These are phyloP conservation scores for Lophotriccus pileatus DNA, from an alignment of 2,797 vertebrate genomes.

Conservation along the genomic window DNA sequence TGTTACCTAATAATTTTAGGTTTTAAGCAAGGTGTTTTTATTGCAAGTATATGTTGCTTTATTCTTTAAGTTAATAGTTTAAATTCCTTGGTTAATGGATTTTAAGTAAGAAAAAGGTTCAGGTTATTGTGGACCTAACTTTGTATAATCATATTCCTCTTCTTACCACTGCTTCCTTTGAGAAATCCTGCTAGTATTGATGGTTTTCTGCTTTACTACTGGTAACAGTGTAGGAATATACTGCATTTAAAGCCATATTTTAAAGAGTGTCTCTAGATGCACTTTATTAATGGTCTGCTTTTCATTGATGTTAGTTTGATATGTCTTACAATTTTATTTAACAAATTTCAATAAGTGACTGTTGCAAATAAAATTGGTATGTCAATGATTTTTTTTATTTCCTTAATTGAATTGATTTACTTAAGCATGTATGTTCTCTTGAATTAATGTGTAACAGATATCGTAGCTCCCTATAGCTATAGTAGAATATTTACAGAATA, in stretches of 20 bases:
- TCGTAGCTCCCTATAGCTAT: constrained; percentile 66
- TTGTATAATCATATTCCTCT: neutral
- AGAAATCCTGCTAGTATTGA: neutral
- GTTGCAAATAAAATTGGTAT: neutral
- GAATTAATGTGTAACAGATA: constrained; percentile 66
- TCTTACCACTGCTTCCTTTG: neutral
- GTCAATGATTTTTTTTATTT: constrained; percentile 14
- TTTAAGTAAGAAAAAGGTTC: neutral
- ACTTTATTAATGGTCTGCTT: neutral
- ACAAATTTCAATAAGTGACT: neutral
- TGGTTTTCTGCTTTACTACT: neutral
- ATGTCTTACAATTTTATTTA: neutral
- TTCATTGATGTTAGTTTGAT: neutral
- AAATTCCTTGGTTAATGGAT: neutral
- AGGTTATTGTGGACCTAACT: neutral
- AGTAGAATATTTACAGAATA: constrained; percentile 77
- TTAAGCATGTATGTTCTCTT: constrained; percentile 17
- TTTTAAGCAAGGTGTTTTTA: neutral
- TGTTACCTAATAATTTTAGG: neutral
- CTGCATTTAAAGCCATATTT: too few relatives aligned
- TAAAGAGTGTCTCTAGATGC: neutral
- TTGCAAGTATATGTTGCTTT: neutral
- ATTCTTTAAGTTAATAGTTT: neutral
- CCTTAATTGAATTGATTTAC: constrained; percentile 17
- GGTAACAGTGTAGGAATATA: neutral